These are phyloP conservation scores for Hemaris fuciformis DNA, from an alignment of 2,888 invertebrate genomes.

Conservation along the genomic window DNA sequence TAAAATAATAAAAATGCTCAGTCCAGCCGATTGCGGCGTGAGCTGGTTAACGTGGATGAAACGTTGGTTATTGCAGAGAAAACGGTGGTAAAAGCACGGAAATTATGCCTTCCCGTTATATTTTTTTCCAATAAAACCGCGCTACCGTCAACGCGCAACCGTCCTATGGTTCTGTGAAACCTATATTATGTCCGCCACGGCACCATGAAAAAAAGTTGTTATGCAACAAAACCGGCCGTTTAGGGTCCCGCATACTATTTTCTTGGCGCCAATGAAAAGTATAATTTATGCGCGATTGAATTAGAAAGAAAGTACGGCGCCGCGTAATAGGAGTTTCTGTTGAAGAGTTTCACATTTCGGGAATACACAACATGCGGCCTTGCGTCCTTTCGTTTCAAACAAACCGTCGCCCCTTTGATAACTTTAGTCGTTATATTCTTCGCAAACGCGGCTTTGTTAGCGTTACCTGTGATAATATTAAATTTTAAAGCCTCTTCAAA, in stretches of 20 bases:
- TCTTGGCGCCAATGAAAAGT: background rate
- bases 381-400: background rate
- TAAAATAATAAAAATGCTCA: no score
- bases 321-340: background rate
- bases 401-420: constrained; percentile 6
- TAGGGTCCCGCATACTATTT: background rate
- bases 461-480: background rate
- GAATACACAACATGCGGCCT: background rate
- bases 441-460: background rate
- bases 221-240: background rate
- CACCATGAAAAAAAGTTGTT: no score
- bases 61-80: no score
- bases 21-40: no score
- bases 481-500: background rate
- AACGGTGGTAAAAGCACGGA: no score
- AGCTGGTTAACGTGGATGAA: no score
- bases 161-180: no score
- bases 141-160: no score
- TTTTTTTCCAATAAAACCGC: no score
- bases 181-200: no score
- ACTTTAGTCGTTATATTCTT: constrained; percentile 6
- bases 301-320: background rate
- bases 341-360: background rate
- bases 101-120: no score
- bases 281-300: background rate